These are phyloP conservation scores for Melanerpes formicivorus DNA, from an alignment of 2,113 vertebrate species.

Conservation along the genomic window DNA sequence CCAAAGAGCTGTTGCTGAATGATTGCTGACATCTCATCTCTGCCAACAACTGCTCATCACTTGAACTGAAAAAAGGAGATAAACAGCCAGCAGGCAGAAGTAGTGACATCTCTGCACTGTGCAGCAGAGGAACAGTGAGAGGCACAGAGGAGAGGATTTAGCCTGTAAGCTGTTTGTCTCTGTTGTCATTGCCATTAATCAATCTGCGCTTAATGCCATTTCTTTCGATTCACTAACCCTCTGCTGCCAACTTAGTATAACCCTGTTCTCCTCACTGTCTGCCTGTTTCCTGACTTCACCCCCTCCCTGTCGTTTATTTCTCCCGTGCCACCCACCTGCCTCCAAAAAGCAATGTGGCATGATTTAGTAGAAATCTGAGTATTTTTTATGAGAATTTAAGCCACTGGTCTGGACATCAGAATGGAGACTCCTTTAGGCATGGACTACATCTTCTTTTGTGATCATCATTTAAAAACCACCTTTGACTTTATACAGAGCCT, in stretches of 20 bases:
- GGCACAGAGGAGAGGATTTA: slow-evolving; percentile 13
- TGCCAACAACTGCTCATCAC: not conserved
- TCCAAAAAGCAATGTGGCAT: not conserved
- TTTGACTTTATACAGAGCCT: not conserved
- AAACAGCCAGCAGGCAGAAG: not conserved
- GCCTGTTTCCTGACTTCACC: not conserved
- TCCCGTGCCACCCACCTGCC: not conserved
- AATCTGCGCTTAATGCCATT: slow-evolving; percentile 20
- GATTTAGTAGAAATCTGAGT: not conserved
- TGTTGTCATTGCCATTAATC: slow-evolving; percentile 46
- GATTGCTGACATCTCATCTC: not conserved
- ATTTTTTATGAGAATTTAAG: not conserved
- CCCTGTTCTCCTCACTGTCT: not conserved
- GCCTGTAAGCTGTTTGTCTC: slow-evolving; percentile 43
- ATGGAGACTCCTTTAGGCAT: not conserved
- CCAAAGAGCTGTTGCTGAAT: not conserved
- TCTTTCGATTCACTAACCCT: slow-evolving; percentile 14
- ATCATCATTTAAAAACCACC: not conserved
- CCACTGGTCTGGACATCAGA: not conserved
- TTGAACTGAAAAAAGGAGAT: not conserved
- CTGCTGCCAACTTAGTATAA: slow-evolving; percentile 5
- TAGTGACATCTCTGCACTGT: not conserved
- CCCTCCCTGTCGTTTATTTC: not conserved
- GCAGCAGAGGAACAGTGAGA: not conserved
- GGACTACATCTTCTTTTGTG: not conserved